These are phyloP conservation scores for Umimayanthus kanabou DNA, from an alignment of 92 coral and sea anemone species.

Conservation along the genomic window DNA sequence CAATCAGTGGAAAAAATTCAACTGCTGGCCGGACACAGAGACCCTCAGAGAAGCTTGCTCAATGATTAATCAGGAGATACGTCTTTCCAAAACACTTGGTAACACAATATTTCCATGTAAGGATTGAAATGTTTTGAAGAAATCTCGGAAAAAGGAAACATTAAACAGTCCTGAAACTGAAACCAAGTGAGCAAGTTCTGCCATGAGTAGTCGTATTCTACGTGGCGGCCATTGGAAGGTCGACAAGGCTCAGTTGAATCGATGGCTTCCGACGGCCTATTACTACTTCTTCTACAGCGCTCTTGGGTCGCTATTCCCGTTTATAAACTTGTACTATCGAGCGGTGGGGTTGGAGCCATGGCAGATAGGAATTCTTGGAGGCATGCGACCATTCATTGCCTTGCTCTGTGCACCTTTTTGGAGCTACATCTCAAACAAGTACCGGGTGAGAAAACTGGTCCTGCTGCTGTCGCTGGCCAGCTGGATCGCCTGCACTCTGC, in stretches of 20 bases:
- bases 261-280: conserved; percentile 75
- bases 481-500: conserved; percentile 76
- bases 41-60: neutral
- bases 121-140: neutral
- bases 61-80: neutral
- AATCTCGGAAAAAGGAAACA: neutral
- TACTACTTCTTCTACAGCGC: conserved; percentile 85
- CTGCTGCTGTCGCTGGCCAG: conserved; percentile 65
- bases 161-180: too few species aligned
- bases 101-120: neutral
- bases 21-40: neutral
- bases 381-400: conserved; percentile 79
- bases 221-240: conserved; percentile 71
- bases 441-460: conserved; percentile 64
- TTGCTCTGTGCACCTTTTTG: conserved; percentile 74
- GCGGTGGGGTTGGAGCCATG: conserved; percentile 79
- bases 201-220: conserved; percentile 50
- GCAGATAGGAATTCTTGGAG: conserved; percentile 90
- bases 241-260: conserved; percentile 56
- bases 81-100: neutral
- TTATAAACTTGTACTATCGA: conserved; percentile 73
- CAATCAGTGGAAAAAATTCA: neutral
- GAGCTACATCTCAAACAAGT: conserved; percentile 74
- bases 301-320: conserved; percentile 81
- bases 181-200: neutral